These are phyloP conservation scores for Poeciliopsis gracilis DNA, from an alignment of 2,797 vertebrate species.

Conservation along the genomic window DNA sequence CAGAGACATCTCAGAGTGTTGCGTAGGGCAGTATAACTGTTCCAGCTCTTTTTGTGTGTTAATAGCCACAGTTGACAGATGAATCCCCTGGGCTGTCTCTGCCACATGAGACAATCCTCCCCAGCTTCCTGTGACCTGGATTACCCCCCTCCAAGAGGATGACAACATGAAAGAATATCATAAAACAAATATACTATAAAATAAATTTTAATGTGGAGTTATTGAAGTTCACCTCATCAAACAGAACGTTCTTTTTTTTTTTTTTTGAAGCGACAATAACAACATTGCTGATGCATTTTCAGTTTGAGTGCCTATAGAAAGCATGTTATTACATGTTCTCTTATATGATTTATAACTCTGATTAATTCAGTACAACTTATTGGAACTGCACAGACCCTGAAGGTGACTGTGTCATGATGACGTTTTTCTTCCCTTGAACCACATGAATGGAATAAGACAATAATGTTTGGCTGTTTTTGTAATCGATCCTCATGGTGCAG, in stretches of 20 bases:
- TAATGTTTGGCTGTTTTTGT: not conserved
- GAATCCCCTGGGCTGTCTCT: slow-evolving; percentile 66
- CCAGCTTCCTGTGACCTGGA: slow-evolving; percentile 53
- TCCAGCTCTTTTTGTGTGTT: slow-evolving; percentile 42
- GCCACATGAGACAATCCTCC: slow-evolving; percentile 59
- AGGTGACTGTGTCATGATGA: not conserved
- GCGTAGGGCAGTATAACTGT: slow-evolving; percentile 44
- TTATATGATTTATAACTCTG: not conserved
- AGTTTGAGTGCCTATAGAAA: slow-evolving; percentile 22
- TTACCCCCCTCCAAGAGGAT: slow-evolving; percentile 34
- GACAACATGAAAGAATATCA: slow-evolving; percentile 22
- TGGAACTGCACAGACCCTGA: not conserved
- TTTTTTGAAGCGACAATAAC: slow-evolving; percentile 15
- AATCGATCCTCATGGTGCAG: not conserved
- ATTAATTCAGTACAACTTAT: slow-evolving; percentile 1
- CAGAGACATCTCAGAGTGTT: slow-evolving; percentile 24
- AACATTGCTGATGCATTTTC: slow-evolving; percentile 16
- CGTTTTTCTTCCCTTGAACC: not conserved
- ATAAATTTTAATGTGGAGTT: slow-evolving; percentile 37
- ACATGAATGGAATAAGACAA: not conserved
- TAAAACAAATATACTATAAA: not conserved
- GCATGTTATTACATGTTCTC: slow-evolving; percentile 1
- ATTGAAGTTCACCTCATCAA: slow-evolving; percentile 29
- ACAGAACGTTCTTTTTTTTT: slow-evolving; percentile 30
- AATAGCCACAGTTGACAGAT: slow-evolving; percentile 67